phyloP scores from a whole-genome alignment of 2,797 vertebrate species.

The Myotis findleyi region DNA sequence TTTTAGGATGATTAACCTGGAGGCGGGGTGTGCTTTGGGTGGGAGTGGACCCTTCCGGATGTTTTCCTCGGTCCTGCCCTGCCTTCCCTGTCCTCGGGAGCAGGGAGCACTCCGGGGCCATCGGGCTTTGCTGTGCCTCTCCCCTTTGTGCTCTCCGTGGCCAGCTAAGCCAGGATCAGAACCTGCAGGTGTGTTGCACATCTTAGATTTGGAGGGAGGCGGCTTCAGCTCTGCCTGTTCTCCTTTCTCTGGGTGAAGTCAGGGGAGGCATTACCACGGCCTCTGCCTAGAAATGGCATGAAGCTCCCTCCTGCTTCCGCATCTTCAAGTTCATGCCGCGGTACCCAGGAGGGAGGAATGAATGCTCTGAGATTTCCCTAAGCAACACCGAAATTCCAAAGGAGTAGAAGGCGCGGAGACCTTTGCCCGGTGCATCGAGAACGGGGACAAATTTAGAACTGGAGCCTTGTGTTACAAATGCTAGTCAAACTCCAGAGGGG shows the following conservation, averaged over 20 bases:
- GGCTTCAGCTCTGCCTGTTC: neutral
- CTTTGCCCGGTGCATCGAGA: conserved; percentile 86
- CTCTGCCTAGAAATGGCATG: conserved; percentile 67
- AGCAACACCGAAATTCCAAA: conserved; percentile 86
- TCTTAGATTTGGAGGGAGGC: neutral
- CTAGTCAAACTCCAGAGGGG: conserved; percentile 85
- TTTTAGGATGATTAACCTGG: neutral
- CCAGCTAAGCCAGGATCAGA: neutral
- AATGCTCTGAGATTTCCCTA: conserved; percentile 83
- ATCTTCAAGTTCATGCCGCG: conserved; percentile 82
- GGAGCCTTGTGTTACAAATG: conserved; percentile 80
- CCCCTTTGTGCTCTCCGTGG: neutral
- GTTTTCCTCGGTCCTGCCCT: neutral
- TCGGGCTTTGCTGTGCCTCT: neutral
- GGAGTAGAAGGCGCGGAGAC: conserved; percentile 85
- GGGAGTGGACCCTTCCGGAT: neutral
- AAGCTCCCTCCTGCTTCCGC: conserved; percentile 53
- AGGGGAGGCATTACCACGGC: neutral
- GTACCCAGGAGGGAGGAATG: conserved; percentile 82
- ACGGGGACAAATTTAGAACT: conserved; percentile 81
- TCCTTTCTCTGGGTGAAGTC: neutral
- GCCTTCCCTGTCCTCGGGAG: neutral
- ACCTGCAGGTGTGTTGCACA: neutral
- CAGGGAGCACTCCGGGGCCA: neutral
- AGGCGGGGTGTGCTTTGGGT: neutral